Evolutionary conservation across 2,113 vertebrate species (phyloP).

Genomic region (Delphinapterus leucas): DNA sequence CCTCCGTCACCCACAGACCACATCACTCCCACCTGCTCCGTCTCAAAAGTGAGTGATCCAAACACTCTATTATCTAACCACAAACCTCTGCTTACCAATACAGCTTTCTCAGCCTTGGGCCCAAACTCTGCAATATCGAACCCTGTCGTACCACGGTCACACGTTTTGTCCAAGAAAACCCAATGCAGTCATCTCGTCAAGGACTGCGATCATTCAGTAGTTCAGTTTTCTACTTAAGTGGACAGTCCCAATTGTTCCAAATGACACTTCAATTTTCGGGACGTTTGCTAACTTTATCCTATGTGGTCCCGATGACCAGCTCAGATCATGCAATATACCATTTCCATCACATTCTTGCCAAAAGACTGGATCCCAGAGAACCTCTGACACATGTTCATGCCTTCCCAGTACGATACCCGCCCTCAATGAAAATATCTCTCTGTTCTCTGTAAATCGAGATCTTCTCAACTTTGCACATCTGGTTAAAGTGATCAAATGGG

Average conservation of each 20-base stretch:
- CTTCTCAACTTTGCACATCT: no score
- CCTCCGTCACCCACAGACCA: neutral
- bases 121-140: neutral
- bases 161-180: neutral
- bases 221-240: neutral
- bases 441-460: neutral
- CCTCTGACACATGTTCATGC: no score
- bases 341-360: neutral
- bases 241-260: neutral
- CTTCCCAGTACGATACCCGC: neutral
- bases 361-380: neutral
- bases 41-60: neutral
- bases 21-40: fast-evolving
- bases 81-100: neutral
- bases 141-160: neutral
- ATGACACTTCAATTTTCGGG: neutral
- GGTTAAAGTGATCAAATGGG: no score
- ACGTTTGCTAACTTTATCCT: neutral
- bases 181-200: neutral
- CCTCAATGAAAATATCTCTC: neutral
- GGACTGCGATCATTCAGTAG: neutral
- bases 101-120: neutral
- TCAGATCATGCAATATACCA: neutral
- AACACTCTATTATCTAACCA: no score
- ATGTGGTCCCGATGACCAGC: no score